phyloP scores from a whole-genome alignment of 2,888 invertebrate species.

The Dastarcus helophoroides region DNA sequence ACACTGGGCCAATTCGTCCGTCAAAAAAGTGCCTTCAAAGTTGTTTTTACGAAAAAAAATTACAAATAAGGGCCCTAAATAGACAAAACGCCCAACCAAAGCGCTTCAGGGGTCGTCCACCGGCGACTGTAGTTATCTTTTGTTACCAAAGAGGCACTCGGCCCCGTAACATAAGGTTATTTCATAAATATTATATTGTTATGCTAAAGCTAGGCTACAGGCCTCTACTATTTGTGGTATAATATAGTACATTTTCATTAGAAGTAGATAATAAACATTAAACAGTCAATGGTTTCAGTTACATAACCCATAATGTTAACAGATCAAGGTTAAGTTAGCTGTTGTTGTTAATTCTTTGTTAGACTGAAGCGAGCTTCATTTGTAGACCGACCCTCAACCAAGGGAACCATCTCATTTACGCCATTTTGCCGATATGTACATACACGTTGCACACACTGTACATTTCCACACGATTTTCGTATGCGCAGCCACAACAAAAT shows the following conservation, averaged over 20 bases:
- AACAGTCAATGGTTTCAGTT: conserved; percentile 41
- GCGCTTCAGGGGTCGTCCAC: conserved; percentile 32
- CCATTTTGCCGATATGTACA: conserved; percentile 7
- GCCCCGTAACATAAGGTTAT: conserved; percentile 37
- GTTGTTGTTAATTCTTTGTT: conserved; percentile 41
- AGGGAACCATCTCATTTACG: conserved; percentile 1
- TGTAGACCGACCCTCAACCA: conserved; percentile 9
- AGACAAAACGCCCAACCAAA: conserved; percentile 67
- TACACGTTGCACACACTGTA: conserved; percentile 12
- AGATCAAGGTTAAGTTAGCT: conserved; percentile 37
- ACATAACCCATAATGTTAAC: conserved; percentile 35
- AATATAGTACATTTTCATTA: conserved; percentile 42
- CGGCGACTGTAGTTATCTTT: conserved; percentile 31
- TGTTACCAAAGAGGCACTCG: conserved; percentile 41
- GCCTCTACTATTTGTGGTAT: conserved; percentile 41
- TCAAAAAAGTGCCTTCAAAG: conserved; percentile 92
- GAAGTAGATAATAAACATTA: conserved; percentile 40
- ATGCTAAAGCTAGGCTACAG: conserved; percentile 32
- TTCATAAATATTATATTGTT: conserved; percentile 42
- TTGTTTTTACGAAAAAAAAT: conserved; percentile 79
- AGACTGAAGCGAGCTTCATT: conserved; percentile 16
- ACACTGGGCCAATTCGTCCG: conserved; percentile 89
- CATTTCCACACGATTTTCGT: conserved; percentile 10
- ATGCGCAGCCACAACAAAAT: conserved; percentile 11
- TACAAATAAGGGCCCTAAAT: conserved; percentile 78